A percentile compares a stretch with the other conserved stretches of the same genome.
phyloP scores from a whole-genome alignment of 2,888 invertebrate species.

The Autographa pulchrina region DNA sequence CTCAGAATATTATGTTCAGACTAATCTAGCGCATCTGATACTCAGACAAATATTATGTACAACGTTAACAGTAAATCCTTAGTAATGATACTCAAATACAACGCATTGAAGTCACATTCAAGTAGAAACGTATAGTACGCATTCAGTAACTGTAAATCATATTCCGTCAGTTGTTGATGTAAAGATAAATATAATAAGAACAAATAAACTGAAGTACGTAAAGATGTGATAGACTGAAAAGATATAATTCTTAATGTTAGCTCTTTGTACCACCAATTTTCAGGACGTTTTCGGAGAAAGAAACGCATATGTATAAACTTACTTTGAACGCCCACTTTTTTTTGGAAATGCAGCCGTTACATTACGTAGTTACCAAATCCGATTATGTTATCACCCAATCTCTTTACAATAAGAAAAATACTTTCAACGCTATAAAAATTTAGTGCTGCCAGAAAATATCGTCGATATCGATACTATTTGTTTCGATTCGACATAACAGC shows the following conservation, averaged over 20 bases:
- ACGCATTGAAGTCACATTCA: not conserved
- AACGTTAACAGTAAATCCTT: constrained; percentile 28
- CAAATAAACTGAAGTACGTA: too few relatives aligned
- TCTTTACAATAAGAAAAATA: not conserved
- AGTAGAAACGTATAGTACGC: not conserved
- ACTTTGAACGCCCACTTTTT: too few relatives aligned
- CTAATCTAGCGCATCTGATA: constrained; percentile 19
- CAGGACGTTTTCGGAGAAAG: too few relatives aligned
- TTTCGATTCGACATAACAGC: constrained; percentile 40
- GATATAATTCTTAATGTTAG: too few relatives aligned
- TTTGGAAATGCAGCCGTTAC: too few relatives aligned
- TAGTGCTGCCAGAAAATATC: constrained; percentile 31
- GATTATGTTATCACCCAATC: not conserved
- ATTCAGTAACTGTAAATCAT: too few relatives aligned
- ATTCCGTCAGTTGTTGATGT: too few relatives aligned
- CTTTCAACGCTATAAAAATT: not conserved
- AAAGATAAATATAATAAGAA: too few relatives aligned
- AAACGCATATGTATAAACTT: too few relatives aligned
- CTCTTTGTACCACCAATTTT: too few relatives aligned
- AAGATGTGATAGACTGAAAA: too few relatives aligned
- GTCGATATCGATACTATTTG: constrained; percentile 42
- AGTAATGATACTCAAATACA: not conserved
- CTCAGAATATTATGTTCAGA: constrained; percentile 29
- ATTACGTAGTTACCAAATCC: too few relatives aligned
- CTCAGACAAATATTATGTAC: constrained; percentile 32